Percentiles rank a stretch among this genome's conserved stretches.
Conservation (phyloP, 2,888 invertebrate genomes). For the Eurytoma californica region DNA sequence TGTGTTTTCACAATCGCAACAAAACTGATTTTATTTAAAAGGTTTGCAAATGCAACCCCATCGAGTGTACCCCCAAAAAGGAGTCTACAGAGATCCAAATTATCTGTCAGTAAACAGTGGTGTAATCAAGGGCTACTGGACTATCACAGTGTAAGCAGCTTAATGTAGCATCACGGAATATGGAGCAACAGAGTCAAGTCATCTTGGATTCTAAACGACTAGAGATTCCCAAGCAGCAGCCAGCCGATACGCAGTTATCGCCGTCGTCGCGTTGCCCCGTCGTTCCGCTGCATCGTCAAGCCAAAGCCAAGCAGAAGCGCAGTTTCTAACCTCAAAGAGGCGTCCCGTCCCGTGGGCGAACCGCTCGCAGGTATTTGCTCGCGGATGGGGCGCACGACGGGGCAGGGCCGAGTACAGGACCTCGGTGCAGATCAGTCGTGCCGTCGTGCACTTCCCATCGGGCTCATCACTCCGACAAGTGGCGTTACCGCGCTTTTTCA, state of each 20-base stretch:
- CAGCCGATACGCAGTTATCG: background rate
- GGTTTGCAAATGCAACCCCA: too few relatives aligned
- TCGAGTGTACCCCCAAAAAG: too few relatives aligned
- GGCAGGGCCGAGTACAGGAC: background rate
- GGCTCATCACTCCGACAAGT: background rate
- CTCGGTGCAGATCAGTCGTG: background rate
- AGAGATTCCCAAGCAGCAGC: background rate
- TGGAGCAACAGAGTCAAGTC: too few relatives aligned
- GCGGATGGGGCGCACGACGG: background rate
- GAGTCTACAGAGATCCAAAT: too few relatives aligned
- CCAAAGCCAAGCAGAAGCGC: slow-evolving; percentile 42
- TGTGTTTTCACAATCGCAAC: background rate
- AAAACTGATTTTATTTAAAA: too few relatives aligned
- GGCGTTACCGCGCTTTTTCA: background rate
- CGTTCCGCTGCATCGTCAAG: slow-evolving; percentile 5
- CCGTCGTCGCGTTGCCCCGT: slow-evolving; percentile 14
- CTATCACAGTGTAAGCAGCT: background rate
- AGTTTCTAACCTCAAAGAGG: slow-evolving; percentile 50
- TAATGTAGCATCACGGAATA: too few relatives aligned
- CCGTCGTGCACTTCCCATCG: background rate
- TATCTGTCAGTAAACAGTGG: too few relatives aligned
- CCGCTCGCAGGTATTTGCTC: background rate
- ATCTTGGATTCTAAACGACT: background rate
- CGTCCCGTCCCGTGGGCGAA: background rate
- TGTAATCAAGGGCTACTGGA: background rate